Conservation (phyloP, 2,797 vertebrate species). For the Tokudaia muenninki region DNA sequence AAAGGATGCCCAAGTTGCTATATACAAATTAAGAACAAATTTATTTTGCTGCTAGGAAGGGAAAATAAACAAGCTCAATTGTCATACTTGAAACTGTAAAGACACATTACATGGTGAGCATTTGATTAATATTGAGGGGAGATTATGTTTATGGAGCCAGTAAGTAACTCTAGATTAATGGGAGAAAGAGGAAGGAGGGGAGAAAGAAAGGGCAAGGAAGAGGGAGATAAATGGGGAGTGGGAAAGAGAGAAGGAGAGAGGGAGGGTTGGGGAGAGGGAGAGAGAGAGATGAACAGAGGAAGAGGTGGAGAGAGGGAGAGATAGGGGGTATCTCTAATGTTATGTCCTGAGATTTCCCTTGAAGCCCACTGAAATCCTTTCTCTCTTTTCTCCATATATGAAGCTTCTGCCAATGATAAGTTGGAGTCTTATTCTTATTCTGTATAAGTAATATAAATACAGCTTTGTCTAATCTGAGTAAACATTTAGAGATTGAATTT, state of each 20-base stretch:
- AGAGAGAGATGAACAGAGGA: rapidly evolving
- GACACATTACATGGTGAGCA: background rate
- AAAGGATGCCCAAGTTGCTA: background rate
- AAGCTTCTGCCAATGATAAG: background rate
- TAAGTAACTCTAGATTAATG: background rate
- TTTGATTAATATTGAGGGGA: background rate
- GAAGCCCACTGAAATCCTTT: background rate
- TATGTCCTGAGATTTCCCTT: background rate
- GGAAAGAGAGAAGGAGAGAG: no score
- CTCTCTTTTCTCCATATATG: background rate
- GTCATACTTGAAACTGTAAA: background rate
- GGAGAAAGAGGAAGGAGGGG: background rate
- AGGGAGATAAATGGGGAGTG: background rate
- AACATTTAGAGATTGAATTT: slow-evolving; percentile 62
- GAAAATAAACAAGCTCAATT: background rate
- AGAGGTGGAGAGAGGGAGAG: no score
- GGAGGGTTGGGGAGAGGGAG: no score
- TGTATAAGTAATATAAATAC: slow-evolving; percentile 31
- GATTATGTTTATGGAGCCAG: background rate
- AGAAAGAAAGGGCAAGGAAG: background rate
- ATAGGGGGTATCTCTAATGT: background rate
- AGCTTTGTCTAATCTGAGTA: slow-evolving; percentile 24
- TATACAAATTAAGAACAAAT: background rate
- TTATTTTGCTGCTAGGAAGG: background rate
- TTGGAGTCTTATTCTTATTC: background rate